phyloP scores from a whole-genome alignment of 2,797 vertebrate genomes.

The Sternotherus odoratus region DNA sequence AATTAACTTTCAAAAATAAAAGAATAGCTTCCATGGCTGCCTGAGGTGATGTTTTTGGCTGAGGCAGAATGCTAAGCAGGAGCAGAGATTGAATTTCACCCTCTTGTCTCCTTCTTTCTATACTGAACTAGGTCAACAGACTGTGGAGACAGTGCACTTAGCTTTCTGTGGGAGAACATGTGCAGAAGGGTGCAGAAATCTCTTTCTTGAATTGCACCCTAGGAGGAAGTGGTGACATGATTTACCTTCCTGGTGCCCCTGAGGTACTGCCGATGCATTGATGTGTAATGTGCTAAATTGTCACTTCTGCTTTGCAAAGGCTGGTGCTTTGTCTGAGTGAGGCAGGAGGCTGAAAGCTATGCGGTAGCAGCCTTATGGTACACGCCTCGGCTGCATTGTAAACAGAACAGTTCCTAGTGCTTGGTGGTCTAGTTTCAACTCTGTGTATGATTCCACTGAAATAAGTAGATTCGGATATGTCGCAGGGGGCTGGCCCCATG shows the following conservation, averaged over 20 bases:
- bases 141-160: not conserved
- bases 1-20: constrained; percentile 62
- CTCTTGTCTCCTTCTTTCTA: not conserved
- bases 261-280: not conserved
- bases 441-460: rapidly evolving
- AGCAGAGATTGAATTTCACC: not conserved
- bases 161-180: not conserved
- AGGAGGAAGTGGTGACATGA: not conserved
- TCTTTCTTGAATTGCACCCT: not conserved
- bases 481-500: not conserved
- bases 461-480: not conserved
- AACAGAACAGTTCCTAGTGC: rapidly evolving
- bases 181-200: not conserved
- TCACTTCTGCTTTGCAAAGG: not conserved
- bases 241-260: not conserved
- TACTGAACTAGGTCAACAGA: not conserved
- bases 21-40: constrained; percentile 9
- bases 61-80: not conserved
- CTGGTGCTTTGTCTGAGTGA: not conserved
- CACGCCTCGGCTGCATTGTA: not conserved
- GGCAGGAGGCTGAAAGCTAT: not conserved
- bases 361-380: not conserved
- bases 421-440: not conserved
- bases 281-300: not conserved
- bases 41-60: constrained; percentile 30